Conservation (phyloP, 2,797 vertebrate species). For the Lepidocolaptes lacrymiger region DNA sequence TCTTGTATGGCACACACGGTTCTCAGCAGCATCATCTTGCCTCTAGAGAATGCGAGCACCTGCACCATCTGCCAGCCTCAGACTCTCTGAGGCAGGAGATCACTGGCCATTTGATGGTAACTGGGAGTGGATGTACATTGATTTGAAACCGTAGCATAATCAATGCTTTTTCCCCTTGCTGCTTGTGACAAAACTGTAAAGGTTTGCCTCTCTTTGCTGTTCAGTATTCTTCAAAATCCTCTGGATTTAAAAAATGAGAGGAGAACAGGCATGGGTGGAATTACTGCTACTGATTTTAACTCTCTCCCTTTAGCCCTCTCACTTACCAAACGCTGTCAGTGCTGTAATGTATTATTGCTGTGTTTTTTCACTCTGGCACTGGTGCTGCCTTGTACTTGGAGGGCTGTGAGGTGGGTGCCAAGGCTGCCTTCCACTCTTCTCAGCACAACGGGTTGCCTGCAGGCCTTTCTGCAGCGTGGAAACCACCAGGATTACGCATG, state of each 20-base stretch:
- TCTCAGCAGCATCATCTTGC: neutral
- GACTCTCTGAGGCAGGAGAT: neutral
- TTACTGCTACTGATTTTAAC: neutral
- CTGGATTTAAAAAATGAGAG: neutral
- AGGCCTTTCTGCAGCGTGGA: neutral
- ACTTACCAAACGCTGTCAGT: neutral
- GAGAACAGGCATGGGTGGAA: neutral
- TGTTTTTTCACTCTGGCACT: accelerated
- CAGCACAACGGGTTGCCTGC: neutral
- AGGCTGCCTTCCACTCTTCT: neutral
- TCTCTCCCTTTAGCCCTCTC: neutral
- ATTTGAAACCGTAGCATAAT: neutral
- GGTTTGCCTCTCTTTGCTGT: neutral
- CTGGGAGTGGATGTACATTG: accelerated
- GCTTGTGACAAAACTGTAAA: neutral
- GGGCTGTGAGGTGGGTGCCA: neutral
- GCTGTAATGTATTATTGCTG: neutral
- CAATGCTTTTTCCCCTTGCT: neutral
- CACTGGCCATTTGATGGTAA: neutral
- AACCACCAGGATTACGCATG: neutral
- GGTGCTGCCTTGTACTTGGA: neutral
- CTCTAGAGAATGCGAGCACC: neutral
- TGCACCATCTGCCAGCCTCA: neutral
- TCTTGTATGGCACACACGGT: neutral
- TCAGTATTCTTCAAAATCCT: neutral